These are phyloP conservation scores for Meteorus colon DNA, from an alignment of 2,888 invertebrate genomes.

Conservation along the genomic window DNA sequence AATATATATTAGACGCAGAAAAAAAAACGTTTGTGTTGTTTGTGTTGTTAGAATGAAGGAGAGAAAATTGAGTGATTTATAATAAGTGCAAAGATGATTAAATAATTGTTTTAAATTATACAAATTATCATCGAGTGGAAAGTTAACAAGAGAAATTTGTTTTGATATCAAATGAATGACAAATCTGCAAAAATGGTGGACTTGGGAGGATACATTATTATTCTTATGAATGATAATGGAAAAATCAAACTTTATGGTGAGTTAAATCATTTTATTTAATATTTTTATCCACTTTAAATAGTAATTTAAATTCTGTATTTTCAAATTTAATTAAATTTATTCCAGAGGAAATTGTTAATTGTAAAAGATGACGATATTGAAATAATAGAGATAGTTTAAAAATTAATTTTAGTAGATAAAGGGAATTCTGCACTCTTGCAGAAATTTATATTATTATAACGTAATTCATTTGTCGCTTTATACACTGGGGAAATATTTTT, in stretches of 20 bases:
- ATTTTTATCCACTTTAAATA: background rate
- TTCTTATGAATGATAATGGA: conserved; percentile 94
- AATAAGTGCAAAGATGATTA: background rate
- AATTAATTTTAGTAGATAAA: no score
- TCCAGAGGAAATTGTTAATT: no score
- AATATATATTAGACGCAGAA: background rate
- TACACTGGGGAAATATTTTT: no score
- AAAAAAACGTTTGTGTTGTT: background rate
- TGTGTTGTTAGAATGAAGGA: no score
- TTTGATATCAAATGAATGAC: background rate
- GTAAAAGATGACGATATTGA: no score
- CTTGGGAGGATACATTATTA: conserved; percentile 95
- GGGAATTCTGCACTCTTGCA: no score
- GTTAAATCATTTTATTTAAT: conserved; percentile 52
- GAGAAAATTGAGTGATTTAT: background rate
- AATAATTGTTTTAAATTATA: background rate
- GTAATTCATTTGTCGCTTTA: no score
- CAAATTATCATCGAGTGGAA: background rate
- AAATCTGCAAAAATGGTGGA: conserved; percentile 80
- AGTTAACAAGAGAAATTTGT: no score
- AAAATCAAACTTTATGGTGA: conserved; percentile 94
- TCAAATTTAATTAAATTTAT: no score
- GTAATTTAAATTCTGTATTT: no score
- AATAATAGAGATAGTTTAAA: no score
- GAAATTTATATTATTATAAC: no score